Evolutionary conservation across 1,140 invertebrate genomes (phyloP).

Genomic region (Trypoxylus dichotomus): DNA sequence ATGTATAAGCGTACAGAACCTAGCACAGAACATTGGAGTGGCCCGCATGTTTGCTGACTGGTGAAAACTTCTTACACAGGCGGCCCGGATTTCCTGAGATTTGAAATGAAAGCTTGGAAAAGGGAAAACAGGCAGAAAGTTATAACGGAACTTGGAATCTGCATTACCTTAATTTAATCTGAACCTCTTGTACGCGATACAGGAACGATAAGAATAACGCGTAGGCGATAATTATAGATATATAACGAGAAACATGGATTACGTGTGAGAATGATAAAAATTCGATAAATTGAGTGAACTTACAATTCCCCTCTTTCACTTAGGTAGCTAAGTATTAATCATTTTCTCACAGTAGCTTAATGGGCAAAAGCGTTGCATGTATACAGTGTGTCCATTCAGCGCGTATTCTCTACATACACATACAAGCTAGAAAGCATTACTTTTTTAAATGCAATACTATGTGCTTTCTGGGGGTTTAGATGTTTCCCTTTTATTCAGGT

Average conservation of each 20-base stretch:
- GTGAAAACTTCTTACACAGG: conserved; percentile 4
- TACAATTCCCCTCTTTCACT: too few species aligned
- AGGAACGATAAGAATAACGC: background rate
- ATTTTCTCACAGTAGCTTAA: too few species aligned
- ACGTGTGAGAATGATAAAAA: too few species aligned
- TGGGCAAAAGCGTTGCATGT: too few species aligned
- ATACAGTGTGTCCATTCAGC: too few species aligned
- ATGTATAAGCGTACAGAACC: background rate
- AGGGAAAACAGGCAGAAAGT: conserved; percentile 4
- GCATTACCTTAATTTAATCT: conserved; percentile 7
- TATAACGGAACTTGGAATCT: background rate
- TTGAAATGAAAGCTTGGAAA: background rate
- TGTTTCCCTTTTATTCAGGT: too few species aligned
- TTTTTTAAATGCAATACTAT: too few species aligned
- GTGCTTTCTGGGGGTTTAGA: too few species aligned
- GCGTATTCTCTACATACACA: too few species aligned
- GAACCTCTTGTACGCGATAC: background rate
- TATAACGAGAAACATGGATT: background rate
- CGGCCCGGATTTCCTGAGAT: conserved; percentile 15
- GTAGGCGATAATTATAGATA: background rate
- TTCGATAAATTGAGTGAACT: too few species aligned
- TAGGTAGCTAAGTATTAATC: too few species aligned
- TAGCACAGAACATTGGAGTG: background rate
- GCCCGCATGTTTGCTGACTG: conserved; percentile 14
- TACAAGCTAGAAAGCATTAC: too few species aligned